Conservation (phyloP, 2,113 vertebrate species). For the Sterna hirundo region DNA sequence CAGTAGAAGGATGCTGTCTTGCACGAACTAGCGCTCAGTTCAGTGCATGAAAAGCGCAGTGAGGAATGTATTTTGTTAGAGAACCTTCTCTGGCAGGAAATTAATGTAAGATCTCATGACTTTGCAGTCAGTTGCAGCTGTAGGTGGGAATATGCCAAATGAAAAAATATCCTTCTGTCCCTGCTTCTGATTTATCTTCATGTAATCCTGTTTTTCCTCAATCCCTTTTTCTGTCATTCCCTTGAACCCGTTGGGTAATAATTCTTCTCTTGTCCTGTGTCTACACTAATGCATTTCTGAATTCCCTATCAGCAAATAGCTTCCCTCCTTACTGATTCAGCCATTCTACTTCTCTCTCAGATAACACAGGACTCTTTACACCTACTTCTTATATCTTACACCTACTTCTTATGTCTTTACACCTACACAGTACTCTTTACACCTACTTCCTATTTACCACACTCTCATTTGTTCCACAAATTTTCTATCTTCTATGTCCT, state of each 20-base stretch:
- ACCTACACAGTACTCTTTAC: neutral
- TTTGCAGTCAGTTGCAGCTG: neutral
- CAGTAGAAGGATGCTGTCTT: neutral
- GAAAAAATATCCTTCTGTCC: neutral
- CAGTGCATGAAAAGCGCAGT: neutral
- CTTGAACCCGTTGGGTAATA: neutral
- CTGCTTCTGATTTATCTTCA: neutral
- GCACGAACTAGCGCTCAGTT: accelerated
- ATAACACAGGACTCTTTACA: neutral
- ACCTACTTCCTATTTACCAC: neutral
- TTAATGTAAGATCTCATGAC: neutral
- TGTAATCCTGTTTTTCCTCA: neutral
- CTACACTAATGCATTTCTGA: neutral
- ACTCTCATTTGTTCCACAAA: neutral
- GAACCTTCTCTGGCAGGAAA: neutral
- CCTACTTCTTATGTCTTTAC: neutral
- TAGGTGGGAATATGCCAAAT: neutral
- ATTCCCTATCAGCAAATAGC: neutral
- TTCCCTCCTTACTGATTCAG: neutral
- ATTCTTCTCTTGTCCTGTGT: neutral
- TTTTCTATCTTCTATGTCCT: neutral
- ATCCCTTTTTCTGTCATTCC: neutral
- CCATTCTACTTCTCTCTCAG: neutral
- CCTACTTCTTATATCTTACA: neutral
- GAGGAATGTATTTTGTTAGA: neutral